A percentile compares a stretch with the other conserved stretches of the same genome.
These are phyloP conservation scores for Pammene fasciana DNA, from an alignment of 2,888 invertebrate species.

Conservation along the genomic window DNA sequence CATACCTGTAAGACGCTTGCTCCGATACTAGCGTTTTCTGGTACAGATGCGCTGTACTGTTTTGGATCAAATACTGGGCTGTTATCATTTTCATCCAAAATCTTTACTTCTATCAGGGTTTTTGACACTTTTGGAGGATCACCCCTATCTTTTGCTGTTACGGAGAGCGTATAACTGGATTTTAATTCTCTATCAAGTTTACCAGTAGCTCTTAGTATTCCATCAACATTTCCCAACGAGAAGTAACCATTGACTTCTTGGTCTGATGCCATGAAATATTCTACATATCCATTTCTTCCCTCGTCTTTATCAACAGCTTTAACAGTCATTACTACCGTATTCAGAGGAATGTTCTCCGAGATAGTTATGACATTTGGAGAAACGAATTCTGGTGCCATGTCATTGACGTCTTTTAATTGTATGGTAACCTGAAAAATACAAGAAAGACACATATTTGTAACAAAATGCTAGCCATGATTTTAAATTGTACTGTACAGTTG, in stretches of 20 bases:
- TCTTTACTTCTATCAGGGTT: conserved; percentile 87
- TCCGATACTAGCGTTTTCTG: conserved; percentile 97
- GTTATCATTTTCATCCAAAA: conserved; percentile 95
- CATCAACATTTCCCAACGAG: conserved; percentile 93
- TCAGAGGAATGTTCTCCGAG: conserved; percentile 92
- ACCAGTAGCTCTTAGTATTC: conserved; percentile 92
- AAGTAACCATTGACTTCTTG: conserved; percentile 87
- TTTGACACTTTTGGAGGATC: conserved; percentile 90
- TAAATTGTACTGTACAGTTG: no score
- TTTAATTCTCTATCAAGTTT: conserved; percentile 92
- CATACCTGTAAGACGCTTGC: conserved; percentile 93
- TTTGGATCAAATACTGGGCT: conserved; percentile 94
- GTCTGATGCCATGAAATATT: conserved; percentile 90
- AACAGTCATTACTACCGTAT: conserved; percentile 94
- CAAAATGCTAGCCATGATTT: no score
- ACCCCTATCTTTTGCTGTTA: conserved; percentile 95
- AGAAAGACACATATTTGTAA: conserved; percentile 37
- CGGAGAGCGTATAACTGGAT: conserved; percentile 88
- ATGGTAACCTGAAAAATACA: conserved; percentile 89
- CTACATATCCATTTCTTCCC: conserved; percentile 95
- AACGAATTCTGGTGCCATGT: conserved; percentile 94
- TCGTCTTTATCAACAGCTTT: conserved; percentile 96
- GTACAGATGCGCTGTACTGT: conserved; percentile 94
- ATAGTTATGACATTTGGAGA: conserved; percentile 91
- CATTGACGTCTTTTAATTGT: conserved; percentile 94